phyloP scores from a whole-genome alignment of 2,888 invertebrate genomes.

The Cryptocephalus moraei region DNA sequence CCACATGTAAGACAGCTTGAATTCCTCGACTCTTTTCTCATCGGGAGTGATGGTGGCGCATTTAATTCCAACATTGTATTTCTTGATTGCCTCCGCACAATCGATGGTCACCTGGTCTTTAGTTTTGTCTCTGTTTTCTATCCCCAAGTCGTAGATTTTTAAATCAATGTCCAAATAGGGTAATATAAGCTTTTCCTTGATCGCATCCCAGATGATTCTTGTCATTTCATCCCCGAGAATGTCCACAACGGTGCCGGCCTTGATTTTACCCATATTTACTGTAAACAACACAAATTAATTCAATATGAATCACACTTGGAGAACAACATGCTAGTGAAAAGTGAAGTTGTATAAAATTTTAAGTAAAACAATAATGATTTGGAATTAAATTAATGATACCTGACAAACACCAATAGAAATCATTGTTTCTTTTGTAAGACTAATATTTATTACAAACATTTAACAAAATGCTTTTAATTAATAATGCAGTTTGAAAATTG shows the following conservation, averaged over 20 bases:
- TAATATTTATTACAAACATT: too few species aligned
- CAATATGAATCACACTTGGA: too few species aligned
- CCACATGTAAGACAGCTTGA: conserved; percentile 83
- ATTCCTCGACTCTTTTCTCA: conserved; percentile 85
- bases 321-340: too few species aligned
- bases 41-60: conserved; percentile 99
- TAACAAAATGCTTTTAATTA: too few species aligned
- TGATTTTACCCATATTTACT: conserved; percentile 51
- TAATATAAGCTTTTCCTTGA: conserved; percentile 92
- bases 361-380: too few species aligned
- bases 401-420: too few species aligned
- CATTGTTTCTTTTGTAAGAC: too few species aligned
- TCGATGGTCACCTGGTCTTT: conserved; percentile 93
- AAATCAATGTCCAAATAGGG: conserved; percentile 93
- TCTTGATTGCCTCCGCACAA: conserved; percentile 91
- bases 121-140: conserved; percentile 89
- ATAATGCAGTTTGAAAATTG: too few species aligned
- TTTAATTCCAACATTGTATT: conserved; percentile 97
- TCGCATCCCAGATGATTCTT: conserved; percentile 95
- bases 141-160: conserved; percentile 89
- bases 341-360: too few species aligned
- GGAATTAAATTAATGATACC: too few species aligned
- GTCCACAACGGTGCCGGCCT: conserved; percentile 83
- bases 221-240: conserved; percentile 95
- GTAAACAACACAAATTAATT: neutral